Base-by-base conservation (phyloP, 2,888 invertebrate genomes). In the Hesperia comma region DNA sequence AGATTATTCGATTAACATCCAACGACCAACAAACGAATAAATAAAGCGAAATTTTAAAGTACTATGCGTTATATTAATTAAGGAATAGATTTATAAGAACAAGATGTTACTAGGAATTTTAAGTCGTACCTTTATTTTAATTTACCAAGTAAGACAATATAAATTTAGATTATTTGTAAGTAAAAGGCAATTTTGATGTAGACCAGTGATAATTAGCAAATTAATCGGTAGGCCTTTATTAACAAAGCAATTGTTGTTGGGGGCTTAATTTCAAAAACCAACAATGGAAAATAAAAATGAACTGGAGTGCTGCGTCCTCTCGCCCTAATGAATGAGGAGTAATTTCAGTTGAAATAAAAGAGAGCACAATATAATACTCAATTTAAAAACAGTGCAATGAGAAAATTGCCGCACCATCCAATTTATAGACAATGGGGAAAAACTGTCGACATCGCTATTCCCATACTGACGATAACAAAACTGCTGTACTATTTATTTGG, bases 291-390 rank as follows among this genome's bases (percentile, higher is more conserved):
- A 88, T 88, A 88, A 90, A 89, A 89, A 86, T 84, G 83, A 81
- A 86, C 79, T 84, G 75, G 83, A 88, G 85, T 84, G 82, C 83
- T 84, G 85, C 78, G 81, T 85, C 82, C 84, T 81, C 81, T 81
- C 78, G 74, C 79, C 83, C 86, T 89, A 89, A 90, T 91, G 88
- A 91, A 90, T 89, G 89, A 86, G 87, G 84, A 87, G 87, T 87
- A 90, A 90, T 90, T 89, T 88, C 84, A 88, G 86, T 86, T 86
- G 87, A 89, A 89, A 88, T 88, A 90, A 90, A 89, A 85, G 86
- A 81, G 84, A 79, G 86, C 84, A 88, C 88, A 89, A 90, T 90
- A 89, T 87, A 88, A 87, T 88, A 84, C 83, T 84, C 84, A 83
- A 87, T 88, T 85, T 81, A 79, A 87, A 70, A 87, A 86, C 87